A percentile compares a stretch with the other conserved stretches of the same genome.
Evolutionary conservation across 2,113 vertebrate genomes (phyloP).

Genomic region (Pluvialis apricaria): DNA sequence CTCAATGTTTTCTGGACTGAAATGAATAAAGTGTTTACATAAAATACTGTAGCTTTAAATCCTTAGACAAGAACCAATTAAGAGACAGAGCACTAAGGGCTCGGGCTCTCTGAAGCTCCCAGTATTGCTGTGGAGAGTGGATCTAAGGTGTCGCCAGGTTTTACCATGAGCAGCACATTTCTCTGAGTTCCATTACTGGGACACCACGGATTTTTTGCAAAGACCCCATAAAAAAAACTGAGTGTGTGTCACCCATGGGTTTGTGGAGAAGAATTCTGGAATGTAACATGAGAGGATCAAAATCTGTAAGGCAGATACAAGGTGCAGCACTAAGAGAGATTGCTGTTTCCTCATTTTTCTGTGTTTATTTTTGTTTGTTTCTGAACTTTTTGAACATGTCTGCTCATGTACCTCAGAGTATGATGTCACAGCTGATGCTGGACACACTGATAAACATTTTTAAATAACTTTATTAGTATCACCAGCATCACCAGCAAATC

Average conservation of each 20-base stretch:
- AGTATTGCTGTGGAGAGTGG: background rate
- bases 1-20: background rate
- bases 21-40: constrained; percentile 3
- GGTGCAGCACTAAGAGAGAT: background rate
- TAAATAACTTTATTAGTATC: background rate
- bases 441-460: background rate
- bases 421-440: background rate
- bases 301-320: background rate
- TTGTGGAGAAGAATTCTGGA: background rate
- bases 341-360: background rate
- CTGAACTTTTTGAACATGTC: accelerated
- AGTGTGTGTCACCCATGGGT: background rate
- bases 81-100: background rate
- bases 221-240: background rate
- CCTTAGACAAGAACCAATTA: background rate
- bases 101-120: background rate
- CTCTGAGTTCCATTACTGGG: background rate
- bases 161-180: background rate
- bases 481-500: background rate
- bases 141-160: background rate
- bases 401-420: background rate
- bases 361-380: background rate
- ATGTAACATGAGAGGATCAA: background rate
- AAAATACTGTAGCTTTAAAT: background rate
- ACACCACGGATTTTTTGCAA: background rate